These are phyloP conservation scores for Diplodus puntazzo DNA, from an alignment of 2,797 vertebrate genomes.

Conservation along the genomic window DNA sequence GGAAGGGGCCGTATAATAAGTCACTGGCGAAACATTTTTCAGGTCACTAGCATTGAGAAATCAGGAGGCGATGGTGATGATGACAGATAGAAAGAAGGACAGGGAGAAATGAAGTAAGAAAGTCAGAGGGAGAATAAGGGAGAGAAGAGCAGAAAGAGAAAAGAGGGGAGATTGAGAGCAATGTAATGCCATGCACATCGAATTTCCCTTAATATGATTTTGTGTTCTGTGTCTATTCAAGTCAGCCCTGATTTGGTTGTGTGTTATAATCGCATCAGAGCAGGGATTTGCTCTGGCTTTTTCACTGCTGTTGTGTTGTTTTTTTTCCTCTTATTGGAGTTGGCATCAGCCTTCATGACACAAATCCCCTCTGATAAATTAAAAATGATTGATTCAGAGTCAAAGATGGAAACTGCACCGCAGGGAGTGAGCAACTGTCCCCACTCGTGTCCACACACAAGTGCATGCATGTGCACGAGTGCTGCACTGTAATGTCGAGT, in stretches of 20 bases:
- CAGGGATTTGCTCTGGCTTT: slow-evolving; percentile 86
- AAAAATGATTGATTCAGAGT: slow-evolving; percentile 90
- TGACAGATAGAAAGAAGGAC: slow-evolving; percentile 71
- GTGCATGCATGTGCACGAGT: slow-evolving; percentile 47
- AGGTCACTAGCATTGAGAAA: slow-evolving; percentile 80
- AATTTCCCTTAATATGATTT: slow-evolving; percentile 90
- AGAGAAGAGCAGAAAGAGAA: slow-evolving; percentile 60
- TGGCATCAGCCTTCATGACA: slow-evolving; percentile 87
- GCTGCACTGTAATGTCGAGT: slow-evolving; percentile 18
- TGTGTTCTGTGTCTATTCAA: slow-evolving; percentile 91
- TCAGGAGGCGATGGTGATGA: slow-evolving; percentile 52
- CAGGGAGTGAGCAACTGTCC: slow-evolving; percentile 60
- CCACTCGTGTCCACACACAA: slow-evolving; percentile 53
- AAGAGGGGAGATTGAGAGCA: slow-evolving; percentile 77
- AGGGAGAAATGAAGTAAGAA: slow-evolving; percentile 68
- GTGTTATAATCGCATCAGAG: slow-evolving; percentile 89
- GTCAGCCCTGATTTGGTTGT: slow-evolving; percentile 88
- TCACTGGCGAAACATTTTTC: slow-evolving; percentile 78
- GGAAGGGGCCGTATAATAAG: slow-evolving; percentile 58
- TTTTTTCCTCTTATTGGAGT: slow-evolving; percentile 81
- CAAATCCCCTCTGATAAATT: slow-evolving; percentile 90
- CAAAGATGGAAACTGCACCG: slow-evolving; percentile 85
- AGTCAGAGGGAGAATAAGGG: slow-evolving; percentile 59
- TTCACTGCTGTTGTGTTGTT: slow-evolving; percentile 79
- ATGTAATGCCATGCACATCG: slow-evolving; percentile 88